Base-by-base conservation (phyloP, 2,888 invertebrate species). In the Philhelius pedissequus region DNA sequence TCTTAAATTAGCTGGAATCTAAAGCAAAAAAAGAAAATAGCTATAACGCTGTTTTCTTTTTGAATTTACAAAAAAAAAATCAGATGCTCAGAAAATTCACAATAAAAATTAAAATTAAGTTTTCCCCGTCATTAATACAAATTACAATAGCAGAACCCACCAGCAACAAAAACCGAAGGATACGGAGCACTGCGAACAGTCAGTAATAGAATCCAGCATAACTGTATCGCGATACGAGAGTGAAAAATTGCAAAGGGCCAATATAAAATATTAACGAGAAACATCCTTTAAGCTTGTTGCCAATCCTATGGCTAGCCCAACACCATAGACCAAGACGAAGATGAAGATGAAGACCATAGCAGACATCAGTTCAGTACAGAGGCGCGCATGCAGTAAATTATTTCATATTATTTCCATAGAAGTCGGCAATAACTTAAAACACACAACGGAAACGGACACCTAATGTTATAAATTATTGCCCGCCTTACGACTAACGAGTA, bases 341-440 rank as follows among this genome's bases (percentile, higher is more conserved):
- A n/a, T n/a, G n/a, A n/a, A n/a, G n/a, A n/a, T n/a, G n/a, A n/a
- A n/a, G n/a, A n/a, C n/a, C n/a, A n/a, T n/a, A n/a, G n/a, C n/a
- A n/a, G n/a, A n/a, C n/a, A n/a, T n/a, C n/a, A n/a, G n/a, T n/a
- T n/a, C n/a, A n/a, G 32, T 50, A 30, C 22, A 35, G 22, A 27
- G 66, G 54, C 18, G 58, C 20, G n/a, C 40, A 9, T 9, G 8
- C 52, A 69, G 79, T 84, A 62, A 80, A 80, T 84, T 75, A 71
- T 78, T 83, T 83, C 77, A 56, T 50, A 25, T 60, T 60, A 78
- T 84, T 80, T 80, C 48, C 66, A 71, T 66, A 75, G 75, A 56
- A 79, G 75, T 68, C 25, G 58, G 78, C 78, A 62, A 83, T 78
- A 83, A 83, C 27, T 83, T 83, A 32, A 58, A 50, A 52, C 43